These are phyloP conservation scores for Ariolimax columbianus DNA, from an alignment of 2,888 invertebrate species.

Conservation along the genomic window DNA sequence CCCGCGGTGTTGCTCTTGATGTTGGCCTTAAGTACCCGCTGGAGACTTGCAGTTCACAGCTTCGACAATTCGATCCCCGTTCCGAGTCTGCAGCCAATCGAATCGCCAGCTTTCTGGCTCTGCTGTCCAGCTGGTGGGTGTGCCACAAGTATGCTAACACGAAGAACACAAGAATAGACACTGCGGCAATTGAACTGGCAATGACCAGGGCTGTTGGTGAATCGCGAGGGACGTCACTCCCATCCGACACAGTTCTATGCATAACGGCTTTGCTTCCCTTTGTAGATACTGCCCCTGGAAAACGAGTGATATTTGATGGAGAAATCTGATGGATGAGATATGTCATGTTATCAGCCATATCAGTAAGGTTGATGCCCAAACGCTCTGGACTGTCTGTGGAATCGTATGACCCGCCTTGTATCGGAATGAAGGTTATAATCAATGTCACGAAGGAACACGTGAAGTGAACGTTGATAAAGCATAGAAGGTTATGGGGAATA, in stretches of 20 bases:
- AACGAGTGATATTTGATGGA: background rate
- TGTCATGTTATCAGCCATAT: background rate
- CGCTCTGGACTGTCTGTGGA: slow-evolving; percentile 4
- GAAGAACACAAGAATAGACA: slow-evolving; percentile 70
- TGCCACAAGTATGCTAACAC: slow-evolving; percentile 71
- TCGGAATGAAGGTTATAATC: background rate
- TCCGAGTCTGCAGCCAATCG: slow-evolving; percentile 63
- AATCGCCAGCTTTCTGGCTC: slow-evolving; percentile 68
- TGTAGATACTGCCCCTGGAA: background rate
- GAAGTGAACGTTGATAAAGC: slow-evolving; percentile 1
- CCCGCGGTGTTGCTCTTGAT: slow-evolving; percentile 15
- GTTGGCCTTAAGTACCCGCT: slow-evolving; percentile 30
- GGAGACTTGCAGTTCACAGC: slow-evolving; percentile 16
- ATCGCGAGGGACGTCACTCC: slow-evolving; percentile 45
- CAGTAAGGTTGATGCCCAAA: background rate
- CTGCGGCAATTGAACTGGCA: slow-evolving; percentile 69
- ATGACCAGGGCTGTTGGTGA: slow-evolving; percentile 68
- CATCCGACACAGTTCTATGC: slow-evolving; percentile 13
- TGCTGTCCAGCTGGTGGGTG: slow-evolving; percentile 66
- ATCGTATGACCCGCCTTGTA: background rate
- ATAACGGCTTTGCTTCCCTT: background rate
- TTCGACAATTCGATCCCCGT: slow-evolving; percentile 43
- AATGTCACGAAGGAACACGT: slow-evolving; percentile 5
- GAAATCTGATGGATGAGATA: background rate
- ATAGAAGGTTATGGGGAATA: background rate